Evolutionary conservation across 1,140 invertebrate species (phyloP).

Genomic region (Drosophila tani): DNA sequence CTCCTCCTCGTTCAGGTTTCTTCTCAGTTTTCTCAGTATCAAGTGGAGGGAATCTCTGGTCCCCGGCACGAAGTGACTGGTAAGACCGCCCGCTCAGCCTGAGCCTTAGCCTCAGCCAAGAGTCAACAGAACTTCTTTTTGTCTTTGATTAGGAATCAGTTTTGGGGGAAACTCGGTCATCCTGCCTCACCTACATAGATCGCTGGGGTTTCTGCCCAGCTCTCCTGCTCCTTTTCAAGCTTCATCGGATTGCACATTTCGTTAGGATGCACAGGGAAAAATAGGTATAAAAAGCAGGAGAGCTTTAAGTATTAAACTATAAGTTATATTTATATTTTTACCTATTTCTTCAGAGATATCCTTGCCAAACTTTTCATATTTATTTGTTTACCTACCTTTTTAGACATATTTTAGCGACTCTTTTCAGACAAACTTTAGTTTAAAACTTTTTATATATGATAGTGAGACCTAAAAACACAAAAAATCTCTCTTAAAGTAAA

Average conservation of each 20-base stretch:
- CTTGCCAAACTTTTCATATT: too few relatives aligned
- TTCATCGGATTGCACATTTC: neutral
- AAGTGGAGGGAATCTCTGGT: conserved; percentile 40
- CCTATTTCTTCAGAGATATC: too few relatives aligned
- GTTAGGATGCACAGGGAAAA: conserved; percentile 4
- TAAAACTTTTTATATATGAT: too few relatives aligned
- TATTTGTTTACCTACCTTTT: too few relatives aligned
- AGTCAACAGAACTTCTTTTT: conserved; percentile 43
- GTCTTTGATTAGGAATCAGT: conserved; percentile 53
- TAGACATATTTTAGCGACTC: too few relatives aligned
- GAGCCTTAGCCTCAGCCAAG: conserved; percentile 42
- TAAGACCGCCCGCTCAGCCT: conserved; percentile 55
- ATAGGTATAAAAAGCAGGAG: neutral
- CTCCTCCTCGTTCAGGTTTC: conserved; percentile 25
- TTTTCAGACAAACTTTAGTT: too few relatives aligned
- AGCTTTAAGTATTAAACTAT: too few relatives aligned
- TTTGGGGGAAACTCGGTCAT: conserved; percentile 56
- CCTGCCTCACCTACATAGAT: conserved; percentile 57
- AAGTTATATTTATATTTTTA: neutral
- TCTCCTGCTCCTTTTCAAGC: conserved; percentile 2
- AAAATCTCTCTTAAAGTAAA: too few relatives aligned
- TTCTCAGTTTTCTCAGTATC: conserved; percentile 14
- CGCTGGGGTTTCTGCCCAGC: conserved; percentile 1
- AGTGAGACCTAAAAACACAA: too few relatives aligned
- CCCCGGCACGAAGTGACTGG: conserved; percentile 68